Conservation (phyloP, 2,113 vertebrate species). For the Lampris megalopsis region DNA sequence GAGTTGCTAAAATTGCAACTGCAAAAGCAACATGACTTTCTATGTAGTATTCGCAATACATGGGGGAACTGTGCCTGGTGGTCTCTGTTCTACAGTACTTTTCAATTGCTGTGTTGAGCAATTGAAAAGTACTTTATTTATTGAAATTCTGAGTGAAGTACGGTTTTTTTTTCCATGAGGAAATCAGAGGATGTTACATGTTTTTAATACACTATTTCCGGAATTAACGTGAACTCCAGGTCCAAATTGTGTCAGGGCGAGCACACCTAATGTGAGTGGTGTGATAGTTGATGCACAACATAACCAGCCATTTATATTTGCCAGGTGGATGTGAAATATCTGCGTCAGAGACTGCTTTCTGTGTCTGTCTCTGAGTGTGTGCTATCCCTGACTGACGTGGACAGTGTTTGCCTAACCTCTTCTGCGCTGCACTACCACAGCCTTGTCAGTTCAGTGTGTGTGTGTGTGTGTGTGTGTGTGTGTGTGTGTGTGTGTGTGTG, state of each 20-base stretch:
- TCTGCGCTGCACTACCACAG: constrained; percentile 71
- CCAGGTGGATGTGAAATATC: constrained; percentile 78
- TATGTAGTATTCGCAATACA: constrained; percentile 56
- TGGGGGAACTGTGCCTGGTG: constrained; percentile 20
- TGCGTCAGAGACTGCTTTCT: constrained; percentile 78
- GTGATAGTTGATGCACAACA: constrained; percentile 43
- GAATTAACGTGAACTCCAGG: constrained; percentile 12
- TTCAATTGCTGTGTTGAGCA: constrained; percentile 26
- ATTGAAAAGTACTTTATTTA: constrained; percentile 46
- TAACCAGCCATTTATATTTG: constrained; percentile 72
- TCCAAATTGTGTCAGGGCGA: constrained; percentile 24
- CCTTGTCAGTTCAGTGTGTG: constrained; percentile 70
- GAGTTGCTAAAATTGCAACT: constrained; percentile 29
- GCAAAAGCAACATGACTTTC: constrained; percentile 37
- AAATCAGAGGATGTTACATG: neutral
- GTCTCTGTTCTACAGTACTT: too few species aligned
- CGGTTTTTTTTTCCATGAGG: neutral
- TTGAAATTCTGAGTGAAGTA: constrained; percentile 8
- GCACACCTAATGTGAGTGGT: constrained; percentile 25
- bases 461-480: constrained; percentile 57
- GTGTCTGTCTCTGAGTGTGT: constrained; percentile 73
- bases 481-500: neutral
- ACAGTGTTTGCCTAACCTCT: constrained; percentile 82
- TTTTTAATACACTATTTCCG: constrained; percentile 11
- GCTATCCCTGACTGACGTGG: constrained; percentile 80